A percentile compares a stretch with the other conserved stretches of the same genome.
These are phyloP conservation scores for Saccostrea cuccullata DNA, from an alignment of 1,140 invertebrate genomes.

Conservation along the genomic window DNA sequence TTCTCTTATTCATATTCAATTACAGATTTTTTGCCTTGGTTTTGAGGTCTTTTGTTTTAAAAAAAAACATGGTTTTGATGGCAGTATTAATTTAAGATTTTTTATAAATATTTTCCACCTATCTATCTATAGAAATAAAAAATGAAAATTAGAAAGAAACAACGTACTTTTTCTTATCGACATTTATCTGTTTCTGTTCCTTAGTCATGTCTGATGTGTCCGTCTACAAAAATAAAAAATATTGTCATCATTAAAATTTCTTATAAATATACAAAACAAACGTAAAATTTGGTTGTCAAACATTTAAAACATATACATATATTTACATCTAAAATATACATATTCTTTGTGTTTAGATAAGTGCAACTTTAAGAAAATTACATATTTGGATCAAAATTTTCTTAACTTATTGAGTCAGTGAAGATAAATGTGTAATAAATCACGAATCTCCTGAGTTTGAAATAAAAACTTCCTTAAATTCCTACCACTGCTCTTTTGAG, in stretches of 20 bases:
- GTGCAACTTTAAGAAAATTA: too few species aligned
- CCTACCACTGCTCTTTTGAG: constrained; percentile 74
- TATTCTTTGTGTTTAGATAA: too few species aligned
- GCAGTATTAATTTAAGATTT: too few species aligned
- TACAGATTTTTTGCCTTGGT: too few species aligned
- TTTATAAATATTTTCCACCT: neutral
- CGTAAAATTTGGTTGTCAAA: neutral
- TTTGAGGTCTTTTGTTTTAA: too few species aligned
- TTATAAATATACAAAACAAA: neutral
- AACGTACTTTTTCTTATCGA: constrained; percentile 73
- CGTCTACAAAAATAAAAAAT: constrained; percentile 62
- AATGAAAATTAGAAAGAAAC: neutral
- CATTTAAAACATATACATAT: neutral
- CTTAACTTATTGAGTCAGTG: too few species aligned
- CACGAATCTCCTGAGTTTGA: neutral
- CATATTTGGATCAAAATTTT: too few species aligned
- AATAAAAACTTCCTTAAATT: neutral
- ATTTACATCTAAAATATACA: too few species aligned
- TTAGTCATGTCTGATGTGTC: constrained; percentile 73
- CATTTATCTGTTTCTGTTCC: constrained; percentile 72
- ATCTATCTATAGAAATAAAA: neutral
- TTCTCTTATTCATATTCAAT: too few species aligned
- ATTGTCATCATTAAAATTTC: neutral
- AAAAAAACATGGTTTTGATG: too few species aligned
- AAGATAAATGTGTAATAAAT: neutral